phyloP scores from a whole-genome alignment of 2,113 vertebrate species.

The Tricholaema leucomelas region DNA sequence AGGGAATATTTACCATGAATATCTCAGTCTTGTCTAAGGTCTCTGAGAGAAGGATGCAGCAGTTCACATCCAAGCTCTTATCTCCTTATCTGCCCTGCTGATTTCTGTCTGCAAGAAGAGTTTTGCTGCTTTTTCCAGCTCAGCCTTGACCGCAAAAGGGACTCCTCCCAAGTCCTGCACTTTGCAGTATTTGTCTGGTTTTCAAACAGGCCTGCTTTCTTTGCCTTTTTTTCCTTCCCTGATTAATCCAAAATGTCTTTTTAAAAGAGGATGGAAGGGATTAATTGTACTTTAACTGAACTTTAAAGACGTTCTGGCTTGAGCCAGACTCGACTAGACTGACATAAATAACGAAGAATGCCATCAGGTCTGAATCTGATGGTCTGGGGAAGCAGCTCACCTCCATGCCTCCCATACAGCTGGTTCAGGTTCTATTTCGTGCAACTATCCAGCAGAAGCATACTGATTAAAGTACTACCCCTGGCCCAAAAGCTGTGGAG shows the following conservation, averaged over 20 bases:
- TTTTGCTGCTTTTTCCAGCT: conserved; percentile 6
- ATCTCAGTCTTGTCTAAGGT: background rate
- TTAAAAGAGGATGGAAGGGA: conserved; percentile 54
- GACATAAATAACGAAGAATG: conserved; percentile 33
- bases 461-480: background rate
- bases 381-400: background rate
- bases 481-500: background rate
- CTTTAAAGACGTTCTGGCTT: conserved; percentile 35
- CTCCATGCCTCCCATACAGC: background rate
- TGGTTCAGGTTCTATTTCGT: background rate
- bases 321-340: conserved; percentile 22
- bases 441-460: background rate
- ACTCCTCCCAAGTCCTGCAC: conserved; percentile 25
- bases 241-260: conserved; percentile 52
- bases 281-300: conserved; percentile 65
- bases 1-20: background rate
- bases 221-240: background rate
- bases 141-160: background rate
- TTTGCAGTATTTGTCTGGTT: conserved; percentile 4
- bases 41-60: background rate
- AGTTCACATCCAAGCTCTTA: background rate
- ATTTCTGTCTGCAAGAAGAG: background rate
- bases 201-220: conserved; percentile 26
- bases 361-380: background rate
- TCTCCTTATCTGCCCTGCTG: background rate